These are phyloP conservation scores for Axis porcinus DNA, from an alignment of 2,113 vertebrate genomes.

Conservation along the genomic window DNA sequence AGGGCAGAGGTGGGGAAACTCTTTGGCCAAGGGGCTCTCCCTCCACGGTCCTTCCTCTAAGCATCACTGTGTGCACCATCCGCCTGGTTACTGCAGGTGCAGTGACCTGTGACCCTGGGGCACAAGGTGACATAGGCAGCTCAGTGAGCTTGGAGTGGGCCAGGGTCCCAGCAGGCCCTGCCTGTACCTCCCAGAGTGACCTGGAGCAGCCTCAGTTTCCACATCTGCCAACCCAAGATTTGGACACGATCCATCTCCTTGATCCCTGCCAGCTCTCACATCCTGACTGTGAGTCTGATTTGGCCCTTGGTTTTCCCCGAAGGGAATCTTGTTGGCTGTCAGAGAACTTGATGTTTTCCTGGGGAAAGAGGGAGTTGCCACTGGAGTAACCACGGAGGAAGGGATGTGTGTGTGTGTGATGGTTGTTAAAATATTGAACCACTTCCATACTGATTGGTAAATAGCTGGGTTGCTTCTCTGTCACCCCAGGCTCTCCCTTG, in stretches of 20 bases:
- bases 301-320: not conserved
- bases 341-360: not conserved
- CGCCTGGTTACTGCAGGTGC: accelerated
- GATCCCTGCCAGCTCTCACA: not conserved
- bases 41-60: not conserved
- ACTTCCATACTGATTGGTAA: not conserved
- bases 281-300: not conserved
- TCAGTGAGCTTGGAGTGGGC: accelerated
- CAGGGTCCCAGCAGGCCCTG: accelerated
- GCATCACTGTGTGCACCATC: accelerated
- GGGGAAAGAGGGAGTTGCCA: not conserved
- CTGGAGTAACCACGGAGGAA: not conserved
- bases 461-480: not conserved
- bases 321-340: not conserved
- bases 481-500: not conserved
- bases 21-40: not conserved
- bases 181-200: not conserved
- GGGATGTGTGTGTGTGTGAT: not conserved
- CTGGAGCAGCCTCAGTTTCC: not conserved
- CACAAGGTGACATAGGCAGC: not conserved
- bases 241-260: not conserved
- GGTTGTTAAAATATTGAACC: not conserved
- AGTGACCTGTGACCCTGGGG: not conserved
- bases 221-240: not conserved
- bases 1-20: not conserved